These are phyloP conservation scores for Caenorhabditis afra DNA, from an alignment of 2,888 invertebrate genomes.

Conservation along the genomic window DNA sequence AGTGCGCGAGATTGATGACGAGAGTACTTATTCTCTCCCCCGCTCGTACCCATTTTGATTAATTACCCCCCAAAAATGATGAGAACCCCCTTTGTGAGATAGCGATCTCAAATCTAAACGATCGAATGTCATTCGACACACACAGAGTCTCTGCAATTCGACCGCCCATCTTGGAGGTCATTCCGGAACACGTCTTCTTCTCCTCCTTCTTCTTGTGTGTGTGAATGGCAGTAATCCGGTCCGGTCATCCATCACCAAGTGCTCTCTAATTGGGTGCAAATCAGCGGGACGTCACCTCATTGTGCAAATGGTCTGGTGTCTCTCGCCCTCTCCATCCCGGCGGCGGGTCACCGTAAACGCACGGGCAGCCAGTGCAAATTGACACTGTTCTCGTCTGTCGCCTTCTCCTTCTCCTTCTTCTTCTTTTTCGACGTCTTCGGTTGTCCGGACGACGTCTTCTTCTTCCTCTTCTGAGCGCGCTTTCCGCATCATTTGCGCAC, in stretches of 20 bases:
- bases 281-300: conserved; percentile 24
- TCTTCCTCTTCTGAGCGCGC: conserved; percentile 18
- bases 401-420: not conserved
- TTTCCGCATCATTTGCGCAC: conserved; percentile 54
- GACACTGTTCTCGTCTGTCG: not conserved
- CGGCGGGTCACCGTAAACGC: too few species aligned
- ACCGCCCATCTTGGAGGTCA: conserved; percentile 3
- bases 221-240: conserved; percentile 26
- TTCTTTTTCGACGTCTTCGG: not conserved
- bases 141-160: not conserved
- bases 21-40: not conserved
- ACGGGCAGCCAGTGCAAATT: too few species aligned
- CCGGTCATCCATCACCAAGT: conserved; percentile 1
- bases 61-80: not conserved
- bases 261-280: conserved; percentile 48
- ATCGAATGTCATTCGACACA: not conserved
- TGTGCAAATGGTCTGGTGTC: conserved; percentile 7
- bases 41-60: conserved; percentile 3
- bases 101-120: not conserved
- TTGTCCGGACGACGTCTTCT: conserved; percentile 3
- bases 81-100: not conserved
- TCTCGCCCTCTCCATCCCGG: not conserved
- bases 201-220: conserved; percentile 12
- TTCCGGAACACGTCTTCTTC: conserved; percentile 13
- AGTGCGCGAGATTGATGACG: not conserved